Base-by-base conservation (phyloP, 2,888 invertebrate species). In the Corythucha ciliata region DNA sequence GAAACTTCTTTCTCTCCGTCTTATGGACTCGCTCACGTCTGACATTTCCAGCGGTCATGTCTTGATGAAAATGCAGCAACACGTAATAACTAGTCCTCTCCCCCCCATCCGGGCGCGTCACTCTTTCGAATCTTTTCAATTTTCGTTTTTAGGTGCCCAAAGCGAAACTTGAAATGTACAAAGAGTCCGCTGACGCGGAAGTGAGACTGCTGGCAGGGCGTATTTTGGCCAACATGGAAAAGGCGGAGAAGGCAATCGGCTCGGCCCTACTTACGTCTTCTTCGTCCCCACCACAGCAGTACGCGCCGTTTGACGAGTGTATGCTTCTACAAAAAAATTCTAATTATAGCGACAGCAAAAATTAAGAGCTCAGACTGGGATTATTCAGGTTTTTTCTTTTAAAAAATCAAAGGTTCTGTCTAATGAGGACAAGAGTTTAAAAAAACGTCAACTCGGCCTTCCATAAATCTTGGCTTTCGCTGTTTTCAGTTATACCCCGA, bases 21-120 rank as follows among this genome's bases (percentile, higher is more conserved):
- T 63, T 6, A 51, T 63, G 1, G 61, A 60, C 39, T 62, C 62
- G 1, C 54, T 63, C 26, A 61, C 62, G 16, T 60, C 55, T 40
- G 61, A 62, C 20, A 58, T 62, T 27, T 47, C 58, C 7, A 50
- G 54, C 22, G 42, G 42, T 10, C 32, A 29, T n/a, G 52, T 52
- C 8, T 41, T 44, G 2, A 20, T 50, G 18, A 50, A 50, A 42
- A 50, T 50, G 6, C 42, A 42, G 21, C 50, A 50, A 42, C 25
- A 44, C 24, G 50, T 50, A 21, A 50, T n/a, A n/a, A n/a, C n/a
- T n/a, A n/a, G n/a, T n/a, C n/a, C n/a, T n/a, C n/a, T n/a, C n/a
- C n/a, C n/a, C n/a, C n/a, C n/a, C n/a, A n/a, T n/a, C n/a, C n/a
- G n/a, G n/a, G n/a, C n/a, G n/a, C n/a, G n/a, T n/a, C n/a, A n/a